Percentiles rank a stretch among this genome's conserved stretches.
phyloP scores from a whole-genome alignment of 2,113 vertebrate species.

The Oncorhynchus kisutch region DNA sequence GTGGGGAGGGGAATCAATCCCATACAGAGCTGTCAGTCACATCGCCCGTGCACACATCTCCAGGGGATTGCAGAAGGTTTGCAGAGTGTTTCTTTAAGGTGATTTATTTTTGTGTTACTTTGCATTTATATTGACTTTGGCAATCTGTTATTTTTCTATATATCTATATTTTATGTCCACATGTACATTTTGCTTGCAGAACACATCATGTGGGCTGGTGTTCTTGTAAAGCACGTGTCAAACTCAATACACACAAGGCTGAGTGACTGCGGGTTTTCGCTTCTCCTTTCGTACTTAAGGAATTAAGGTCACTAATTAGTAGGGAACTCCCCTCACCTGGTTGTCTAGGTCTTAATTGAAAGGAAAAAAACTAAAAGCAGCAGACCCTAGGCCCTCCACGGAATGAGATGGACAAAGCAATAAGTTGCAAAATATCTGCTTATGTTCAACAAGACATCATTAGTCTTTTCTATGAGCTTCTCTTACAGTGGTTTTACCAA shows the following conservation, averaged over 20 bases:
- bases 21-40: conserved; percentile 11
- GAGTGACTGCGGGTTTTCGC: too few species aligned
- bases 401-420: background rate
- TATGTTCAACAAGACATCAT: background rate
- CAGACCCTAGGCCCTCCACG: too few species aligned
- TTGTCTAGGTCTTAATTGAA: too few species aligned
- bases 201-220: too few species aligned
- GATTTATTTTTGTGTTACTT: background rate
- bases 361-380: too few species aligned
- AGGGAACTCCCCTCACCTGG: too few species aligned
- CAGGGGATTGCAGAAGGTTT: background rate
- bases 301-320: too few species aligned
- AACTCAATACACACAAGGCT: too few species aligned
- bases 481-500: background rate
- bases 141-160: conserved; percentile 1
- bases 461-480: background rate
- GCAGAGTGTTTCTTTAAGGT: background rate
- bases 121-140: conserved; percentile 14
- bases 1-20: conserved; percentile 3
- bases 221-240: conserved; percentile 1
- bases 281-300: too few species aligned
- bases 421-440: background rate
- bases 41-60: background rate
- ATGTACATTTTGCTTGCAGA: background rate
- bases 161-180: conserved; percentile 15